These are phyloP conservation scores for Poeciliopsis gracilis DNA, from an alignment of 2,797 vertebrate species.

Conservation along the genomic window DNA sequence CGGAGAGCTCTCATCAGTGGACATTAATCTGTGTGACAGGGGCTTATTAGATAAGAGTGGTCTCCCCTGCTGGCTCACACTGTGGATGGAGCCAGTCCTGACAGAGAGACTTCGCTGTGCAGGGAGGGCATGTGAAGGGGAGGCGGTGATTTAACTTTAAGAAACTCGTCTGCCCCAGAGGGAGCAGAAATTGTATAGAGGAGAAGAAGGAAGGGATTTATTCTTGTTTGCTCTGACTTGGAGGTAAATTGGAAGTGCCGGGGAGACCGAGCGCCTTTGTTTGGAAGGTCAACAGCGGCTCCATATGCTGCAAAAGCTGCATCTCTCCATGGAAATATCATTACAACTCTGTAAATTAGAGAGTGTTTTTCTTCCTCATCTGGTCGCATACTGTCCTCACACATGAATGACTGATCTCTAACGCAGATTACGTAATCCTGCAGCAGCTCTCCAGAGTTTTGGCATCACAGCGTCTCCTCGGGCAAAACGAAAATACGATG, in stretches of 20 bases:
- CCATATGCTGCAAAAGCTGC: slow-evolving; percentile 14
- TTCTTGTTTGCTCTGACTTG: slow-evolving; percentile 31
- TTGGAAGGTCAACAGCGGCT: slow-evolving; percentile 40
- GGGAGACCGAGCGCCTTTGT: slow-evolving; percentile 27
- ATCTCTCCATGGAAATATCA: slow-evolving; percentile 22
- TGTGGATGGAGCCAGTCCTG: slow-evolving; percentile 61
- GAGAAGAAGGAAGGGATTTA: not conserved
- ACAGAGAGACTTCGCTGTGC: slow-evolving; percentile 58
- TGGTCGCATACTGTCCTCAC: slow-evolving; percentile 43
- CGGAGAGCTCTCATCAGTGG: slow-evolving; percentile 51
- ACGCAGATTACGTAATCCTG: slow-evolving; percentile 61
- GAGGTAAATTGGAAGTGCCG: slow-evolving; percentile 22
- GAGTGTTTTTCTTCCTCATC: slow-evolving; percentile 7
- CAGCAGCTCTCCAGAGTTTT: slow-evolving; percentile 52
- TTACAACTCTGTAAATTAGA: not conserved
- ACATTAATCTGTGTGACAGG: slow-evolving; percentile 71
- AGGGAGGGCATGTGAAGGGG: slow-evolving; percentile 15
- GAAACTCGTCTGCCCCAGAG: slow-evolving; percentile 17
- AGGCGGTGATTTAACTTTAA: slow-evolving; percentile 24
- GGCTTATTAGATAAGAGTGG: slow-evolving; percentile 64
- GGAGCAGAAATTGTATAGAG: slow-evolving; percentile 2
- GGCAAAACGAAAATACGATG: slow-evolving; percentile 40
- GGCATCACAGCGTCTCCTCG: slow-evolving; percentile 41
- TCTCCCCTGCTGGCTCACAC: slow-evolving; percentile 60
- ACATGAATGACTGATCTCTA: slow-evolving; percentile 57